Evolutionary conservation across 1,140 invertebrate species (phyloP).

Genomic region (Colletes gigas): DNA sequence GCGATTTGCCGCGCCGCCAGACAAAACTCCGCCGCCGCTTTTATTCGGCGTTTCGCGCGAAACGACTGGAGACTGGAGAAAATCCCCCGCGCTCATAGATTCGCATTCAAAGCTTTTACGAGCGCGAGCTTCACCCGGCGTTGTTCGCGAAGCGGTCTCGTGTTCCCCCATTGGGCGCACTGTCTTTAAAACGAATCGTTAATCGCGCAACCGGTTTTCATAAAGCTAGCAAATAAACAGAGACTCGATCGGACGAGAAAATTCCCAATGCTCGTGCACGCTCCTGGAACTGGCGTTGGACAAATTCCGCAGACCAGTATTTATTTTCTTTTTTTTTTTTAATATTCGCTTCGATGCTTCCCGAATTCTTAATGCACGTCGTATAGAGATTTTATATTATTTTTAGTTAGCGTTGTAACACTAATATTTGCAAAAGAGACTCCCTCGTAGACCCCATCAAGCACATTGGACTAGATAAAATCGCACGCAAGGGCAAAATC

Average conservation of each 20-base stretch:
- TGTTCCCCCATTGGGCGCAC: not conserved
- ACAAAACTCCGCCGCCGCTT: conserved; percentile 10
- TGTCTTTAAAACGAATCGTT: not conserved
- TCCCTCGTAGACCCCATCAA: no score
- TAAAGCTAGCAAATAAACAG: not conserved
- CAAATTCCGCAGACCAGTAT: no score
- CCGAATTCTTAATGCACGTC: no score
- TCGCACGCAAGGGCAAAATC: no score
- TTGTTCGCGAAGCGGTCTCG: not conserved
- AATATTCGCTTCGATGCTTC: no score
- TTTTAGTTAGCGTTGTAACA: no score
- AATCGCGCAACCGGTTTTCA: conserved; percentile 3
- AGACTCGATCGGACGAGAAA: not conserved
- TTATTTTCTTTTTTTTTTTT: no score
- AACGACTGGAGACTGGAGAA: not conserved
- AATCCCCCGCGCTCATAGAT: not conserved
- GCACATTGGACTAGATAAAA: no score
- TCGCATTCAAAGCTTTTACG: conserved; percentile 5
- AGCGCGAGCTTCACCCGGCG: not conserved
- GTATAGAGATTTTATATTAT: no score
- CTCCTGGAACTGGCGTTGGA: no score
- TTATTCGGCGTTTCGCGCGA: not conserved
- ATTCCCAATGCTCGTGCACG: not conserved
- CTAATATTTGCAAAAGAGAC: no score
- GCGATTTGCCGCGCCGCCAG: conserved; percentile 24